These are phyloP conservation scores for Lymantria dispar DNA, from an alignment of 2,888 invertebrate species.

Conservation along the genomic window DNA sequence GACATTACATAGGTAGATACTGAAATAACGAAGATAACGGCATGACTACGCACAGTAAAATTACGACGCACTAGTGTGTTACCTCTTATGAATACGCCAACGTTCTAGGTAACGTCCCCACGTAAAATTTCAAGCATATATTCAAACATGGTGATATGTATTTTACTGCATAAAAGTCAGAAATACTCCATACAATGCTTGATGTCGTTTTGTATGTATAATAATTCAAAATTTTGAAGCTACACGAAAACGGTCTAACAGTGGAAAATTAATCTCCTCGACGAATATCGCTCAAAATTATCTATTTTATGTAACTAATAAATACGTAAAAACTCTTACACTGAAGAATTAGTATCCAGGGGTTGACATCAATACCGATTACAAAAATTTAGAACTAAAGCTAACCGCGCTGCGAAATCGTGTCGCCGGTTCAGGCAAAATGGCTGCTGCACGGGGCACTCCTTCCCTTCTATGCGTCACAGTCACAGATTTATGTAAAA, in stretches of 20 bases:
- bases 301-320: slow-evolving; percentile 16
- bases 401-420: slow-evolving; percentile 76
- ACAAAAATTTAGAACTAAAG: slow-evolving; percentile 50
- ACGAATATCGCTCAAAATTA: slow-evolving; percentile 20
- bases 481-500: slow-evolving; percentile 64
- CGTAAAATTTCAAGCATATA: slow-evolving; percentile 6
- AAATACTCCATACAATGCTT: background rate
- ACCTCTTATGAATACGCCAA: slow-evolving; percentile 42
- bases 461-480: slow-evolving; percentile 85
- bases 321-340: slow-evolving; percentile 11
- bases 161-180: slow-evolving; percentile 9
- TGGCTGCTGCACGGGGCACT: slow-evolving; percentile 83
- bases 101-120: slow-evolving; percentile 26
- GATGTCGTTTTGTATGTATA: background rate
- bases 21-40: slow-evolving; percentile 73
- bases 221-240: slow-evolving; percentile 53
- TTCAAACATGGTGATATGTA: slow-evolving; percentile 2
- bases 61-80: slow-evolving; percentile 72
- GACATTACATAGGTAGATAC: slow-evolving; percentile 59
- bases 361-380: slow-evolving; percentile 24
- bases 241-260: slow-evolving; percentile 45
- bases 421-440: slow-evolving; percentile 81
- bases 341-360: slow-evolving; percentile 13
- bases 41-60: slow-evolving; percentile 70
- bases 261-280: slow-evolving; percentile 55